phyloP scores from a whole-genome alignment of 2,888 invertebrate genomes.

The Patella depressa region DNA sequence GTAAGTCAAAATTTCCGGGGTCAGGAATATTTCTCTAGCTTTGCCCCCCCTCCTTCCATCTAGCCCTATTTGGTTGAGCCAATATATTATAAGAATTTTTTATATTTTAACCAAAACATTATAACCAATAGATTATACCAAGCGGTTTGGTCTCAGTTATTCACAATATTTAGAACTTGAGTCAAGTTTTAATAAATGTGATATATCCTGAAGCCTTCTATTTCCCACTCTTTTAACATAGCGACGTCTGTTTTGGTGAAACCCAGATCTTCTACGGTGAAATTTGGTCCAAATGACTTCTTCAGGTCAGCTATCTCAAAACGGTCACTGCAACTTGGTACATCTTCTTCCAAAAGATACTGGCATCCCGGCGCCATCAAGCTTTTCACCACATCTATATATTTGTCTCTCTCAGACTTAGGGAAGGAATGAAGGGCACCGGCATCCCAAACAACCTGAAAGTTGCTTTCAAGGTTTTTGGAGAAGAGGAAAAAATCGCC shows the following conservation, averaged over 20 bases:
- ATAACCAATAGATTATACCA: no score
- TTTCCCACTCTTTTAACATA: neutral
- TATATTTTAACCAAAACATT: no score
- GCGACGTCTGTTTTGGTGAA: neutral
- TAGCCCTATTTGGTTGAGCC: no score
- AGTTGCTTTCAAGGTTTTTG: neutral
- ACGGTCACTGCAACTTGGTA: neutral
- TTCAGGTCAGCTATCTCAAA: neutral
- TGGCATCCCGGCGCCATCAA: neutral
- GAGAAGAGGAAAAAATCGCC: neutral
- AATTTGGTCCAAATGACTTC: neutral
- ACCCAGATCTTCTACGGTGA: neutral
- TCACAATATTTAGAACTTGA: no score
- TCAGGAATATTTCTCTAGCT: no score
- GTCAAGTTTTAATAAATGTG: neutral
- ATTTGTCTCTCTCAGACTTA: neutral
- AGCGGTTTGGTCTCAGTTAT: no score
- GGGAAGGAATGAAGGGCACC: neutral
- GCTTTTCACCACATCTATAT: neutral
- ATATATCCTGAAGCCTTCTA: neutral
- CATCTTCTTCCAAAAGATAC: neutral
- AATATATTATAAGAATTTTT: no score
- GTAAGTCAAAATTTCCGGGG: no score
- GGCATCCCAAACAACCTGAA: conserved; percentile 5
- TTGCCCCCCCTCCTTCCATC: no score